phyloP scores from a whole-genome alignment of 2,113 vertebrate species.

The Amphilophus citrinellus region DNA sequence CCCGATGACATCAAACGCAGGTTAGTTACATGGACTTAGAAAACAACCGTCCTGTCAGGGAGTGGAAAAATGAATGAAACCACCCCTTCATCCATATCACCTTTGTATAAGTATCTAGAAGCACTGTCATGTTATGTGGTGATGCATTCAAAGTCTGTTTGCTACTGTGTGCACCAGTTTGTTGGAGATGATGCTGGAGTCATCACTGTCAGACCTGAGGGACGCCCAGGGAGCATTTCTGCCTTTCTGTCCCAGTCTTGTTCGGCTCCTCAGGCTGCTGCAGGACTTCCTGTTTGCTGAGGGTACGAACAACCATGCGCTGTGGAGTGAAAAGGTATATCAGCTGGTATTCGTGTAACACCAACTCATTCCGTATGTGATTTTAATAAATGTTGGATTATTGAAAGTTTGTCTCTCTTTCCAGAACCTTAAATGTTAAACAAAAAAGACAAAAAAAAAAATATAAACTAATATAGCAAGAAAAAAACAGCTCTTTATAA shows the following conservation, averaged over 20 bases:
- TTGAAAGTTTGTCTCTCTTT: background rate
- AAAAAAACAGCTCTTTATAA: background rate
- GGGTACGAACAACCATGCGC: constrained; percentile 89
- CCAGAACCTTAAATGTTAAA: background rate
- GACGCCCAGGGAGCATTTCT: constrained; percentile 77
- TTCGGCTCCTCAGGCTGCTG: constrained; percentile 92
- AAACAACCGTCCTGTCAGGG: background rate
- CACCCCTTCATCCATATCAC: background rate
- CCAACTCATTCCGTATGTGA: background rate
- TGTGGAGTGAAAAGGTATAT: constrained; percentile 97
- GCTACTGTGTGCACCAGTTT: constrained; percentile 80
- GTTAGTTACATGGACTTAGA: constrained; percentile 67
- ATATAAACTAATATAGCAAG: background rate
- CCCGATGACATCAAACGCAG: constrained; percentile 96
- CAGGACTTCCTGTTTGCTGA: constrained; percentile 96
- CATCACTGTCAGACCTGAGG: constrained; percentile 90
- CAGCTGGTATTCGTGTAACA: background rate
- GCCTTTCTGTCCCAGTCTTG: constrained; percentile 86
- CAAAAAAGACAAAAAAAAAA: background rate
- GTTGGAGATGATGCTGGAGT: constrained; percentile 99
- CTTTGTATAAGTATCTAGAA: background rate
- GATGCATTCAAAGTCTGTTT: constrained; percentile 7
- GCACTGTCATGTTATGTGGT: background rate
- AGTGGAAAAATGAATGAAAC: constrained; percentile 7
- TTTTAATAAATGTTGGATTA: background rate